These are phyloP conservation scores for Agrochola macilenta DNA, from an alignment of 2,888 invertebrate species.

Conservation along the genomic window DNA sequence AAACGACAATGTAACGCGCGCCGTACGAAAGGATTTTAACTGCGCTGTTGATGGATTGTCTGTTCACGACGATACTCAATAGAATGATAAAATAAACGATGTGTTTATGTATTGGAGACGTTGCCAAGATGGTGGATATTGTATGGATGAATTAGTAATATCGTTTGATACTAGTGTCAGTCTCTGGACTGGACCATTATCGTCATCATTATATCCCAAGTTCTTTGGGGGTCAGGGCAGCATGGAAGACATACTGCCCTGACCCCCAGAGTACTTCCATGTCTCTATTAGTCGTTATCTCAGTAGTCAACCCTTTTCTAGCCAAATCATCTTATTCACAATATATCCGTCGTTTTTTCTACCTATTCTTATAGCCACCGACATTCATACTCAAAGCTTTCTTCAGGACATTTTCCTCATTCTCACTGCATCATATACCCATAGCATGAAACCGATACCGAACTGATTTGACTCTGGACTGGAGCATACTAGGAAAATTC, in stretches of 20 bases:
- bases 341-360: not conserved
- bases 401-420: not conserved
- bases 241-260: not conserved
- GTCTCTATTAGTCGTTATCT: not conserved
- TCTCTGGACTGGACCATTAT: not conserved
- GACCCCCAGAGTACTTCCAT: not conserved
- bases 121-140: slow-evolving; percentile 26
- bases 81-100: slow-evolving; percentile 51
- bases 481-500: not conserved
- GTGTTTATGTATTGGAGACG: slow-evolving; percentile 46
- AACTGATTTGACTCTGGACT: not conserved
- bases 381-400: not conserved
- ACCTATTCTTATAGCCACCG: not conserved
- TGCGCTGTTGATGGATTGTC: slow-evolving; percentile 61
- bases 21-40: slow-evolving; percentile 63
- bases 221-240: not conserved
- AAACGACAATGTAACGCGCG: slow-evolving; percentile 68
- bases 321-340: not conserved
- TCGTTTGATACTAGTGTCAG: not conserved
- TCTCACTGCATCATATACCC: not conserved
- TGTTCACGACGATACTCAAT: slow-evolving; percentile 43
- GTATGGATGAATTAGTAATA: not conserved
- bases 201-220: not conserved
- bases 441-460: not conserved
- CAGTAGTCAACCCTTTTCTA: not conserved